phyloP scores from a whole-genome alignment of 2,113 vertebrate genomes.

The Phrynosoma blainvillii region DNA sequence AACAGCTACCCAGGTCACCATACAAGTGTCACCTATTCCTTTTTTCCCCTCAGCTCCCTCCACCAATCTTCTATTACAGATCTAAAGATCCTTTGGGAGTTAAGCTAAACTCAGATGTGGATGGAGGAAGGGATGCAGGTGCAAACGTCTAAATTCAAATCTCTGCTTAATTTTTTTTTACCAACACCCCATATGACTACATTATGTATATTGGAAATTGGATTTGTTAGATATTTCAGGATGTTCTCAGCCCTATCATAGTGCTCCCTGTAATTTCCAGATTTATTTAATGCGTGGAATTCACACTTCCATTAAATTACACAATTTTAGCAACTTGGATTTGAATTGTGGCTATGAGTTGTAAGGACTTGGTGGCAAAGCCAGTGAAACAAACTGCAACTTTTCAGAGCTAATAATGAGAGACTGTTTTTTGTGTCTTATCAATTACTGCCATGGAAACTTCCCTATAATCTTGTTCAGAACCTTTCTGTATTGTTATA shows the following conservation, averaged over 20 bases:
- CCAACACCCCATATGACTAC: not conserved
- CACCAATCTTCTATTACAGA: not conserved
- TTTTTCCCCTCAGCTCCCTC: too few species aligned
- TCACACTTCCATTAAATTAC: slow-evolving; percentile 4
- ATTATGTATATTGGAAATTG: not conserved
- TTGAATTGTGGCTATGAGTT: not conserved
- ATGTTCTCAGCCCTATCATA: not conserved
- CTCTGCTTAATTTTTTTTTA: not conserved
- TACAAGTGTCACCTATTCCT: not conserved
- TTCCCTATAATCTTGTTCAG: slow-evolving; percentile 55
- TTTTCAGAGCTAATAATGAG: slow-evolving; percentile 22
- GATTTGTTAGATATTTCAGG: slow-evolving; percentile 16
- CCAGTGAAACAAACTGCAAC: slow-evolving; percentile 4
- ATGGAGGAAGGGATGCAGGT: not conserved
- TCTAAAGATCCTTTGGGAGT: not conserved
- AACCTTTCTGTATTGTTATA: slow-evolving; percentile 38
- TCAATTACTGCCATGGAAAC: slow-evolving; percentile 47
- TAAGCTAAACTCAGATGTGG: not conserved
- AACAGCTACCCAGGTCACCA: not conserved
- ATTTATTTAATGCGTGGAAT: slow-evolving; percentile 26
- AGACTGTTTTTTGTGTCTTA: slow-evolving; percentile 45
- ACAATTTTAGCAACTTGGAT: not conserved
- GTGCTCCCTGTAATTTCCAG: not conserved
- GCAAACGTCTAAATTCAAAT: slow-evolving; percentile 9
- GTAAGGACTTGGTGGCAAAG: slow-evolving; percentile 23